phyloP scores from a whole-genome alignment of 2,888 invertebrate species.

The Nephrotoma flavescens region DNA sequence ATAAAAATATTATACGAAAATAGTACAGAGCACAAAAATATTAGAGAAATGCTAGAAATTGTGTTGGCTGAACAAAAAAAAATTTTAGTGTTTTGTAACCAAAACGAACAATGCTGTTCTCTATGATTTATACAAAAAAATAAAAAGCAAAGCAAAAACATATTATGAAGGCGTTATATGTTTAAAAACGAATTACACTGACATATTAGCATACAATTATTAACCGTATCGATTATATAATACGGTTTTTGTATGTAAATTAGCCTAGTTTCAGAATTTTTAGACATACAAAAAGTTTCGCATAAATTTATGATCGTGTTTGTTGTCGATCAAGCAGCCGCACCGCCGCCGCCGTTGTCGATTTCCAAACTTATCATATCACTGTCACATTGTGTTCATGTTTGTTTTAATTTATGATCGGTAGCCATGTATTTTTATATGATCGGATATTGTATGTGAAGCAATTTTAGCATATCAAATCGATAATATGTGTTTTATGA shows the following conservation, averaged over 20 bases:
- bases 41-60: not conserved
- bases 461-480: too few species aligned
- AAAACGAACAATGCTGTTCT: not conserved
- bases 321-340: not conserved
- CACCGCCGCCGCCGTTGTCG: not conserved
- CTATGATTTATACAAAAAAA: not conserved
- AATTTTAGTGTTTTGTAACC: not conserved
- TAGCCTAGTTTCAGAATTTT: not conserved
- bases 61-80: not conserved
- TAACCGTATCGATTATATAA: not conserved
- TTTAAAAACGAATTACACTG: not conserved
- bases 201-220: not conserved
- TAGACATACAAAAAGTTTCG: not conserved
- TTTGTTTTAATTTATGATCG: not conserved
- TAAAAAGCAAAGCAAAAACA: not conserved
- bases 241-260: not conserved
- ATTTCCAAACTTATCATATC: not conserved
- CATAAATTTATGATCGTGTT: not conserved
- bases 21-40: not conserved
- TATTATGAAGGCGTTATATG: not conserved
- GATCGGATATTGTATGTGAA: too few species aligned
- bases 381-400: not conserved
- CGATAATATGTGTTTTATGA: too few species aligned
- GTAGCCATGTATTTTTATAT: not conserved
- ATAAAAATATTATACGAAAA: not conserved